Base-by-base conservation (phyloP, 2,113 vertebrate species). In the Pheucticus melanocephalus region DNA sequence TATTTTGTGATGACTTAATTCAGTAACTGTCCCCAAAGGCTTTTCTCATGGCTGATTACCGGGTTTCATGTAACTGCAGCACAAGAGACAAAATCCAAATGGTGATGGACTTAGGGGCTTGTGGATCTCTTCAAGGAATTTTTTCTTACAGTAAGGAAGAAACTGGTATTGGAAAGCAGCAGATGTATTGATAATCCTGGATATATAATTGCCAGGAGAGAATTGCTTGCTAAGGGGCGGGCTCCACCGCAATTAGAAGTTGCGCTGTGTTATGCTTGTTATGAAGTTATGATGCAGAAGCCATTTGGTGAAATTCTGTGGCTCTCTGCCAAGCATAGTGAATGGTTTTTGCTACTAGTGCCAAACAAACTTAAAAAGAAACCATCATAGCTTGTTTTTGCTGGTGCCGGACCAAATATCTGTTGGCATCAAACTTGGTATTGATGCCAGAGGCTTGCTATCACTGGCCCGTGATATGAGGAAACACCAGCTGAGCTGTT, bases 361-460 rank as follows among this genome's bases (percentile, higher is more conserved):
- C 96, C 96, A 96, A 94, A 73, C 76, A 94, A 90, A 93, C 95
- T 97, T 94, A 64, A 97, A 94, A 95, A 94, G 96, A 96, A 97
- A 94, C 76, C 96, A 94, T 92, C 94, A 71, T 75, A 82, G 72
- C 64, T 94, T 97, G 82, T 95, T 96, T 93, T 93, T 95, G 65
- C 94, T 97, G 96, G 92, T 97, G 86, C 80, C 80, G 86, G 94
- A 92, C 95, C 96, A 97, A 96, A 96, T 94, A 96, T 93, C 86
- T 95, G 65, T 90, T 95, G 95, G 95, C 64, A 64, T 68, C 94
- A 66, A 92, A 68, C 60, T 56, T 78, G 80, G 72, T 97, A 95
- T 95, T 97, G 95, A 44, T 96, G 96, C 95, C 95, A 95, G 92
- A 86, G 92, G 86, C 96, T 94, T 97, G 96, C 96, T 96, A 64